Percentiles rank a stretch among this genome's conserved stretches.
Conservation (phyloP, 2,888 invertebrate species). For the Aporophyla nigra region DNA sequence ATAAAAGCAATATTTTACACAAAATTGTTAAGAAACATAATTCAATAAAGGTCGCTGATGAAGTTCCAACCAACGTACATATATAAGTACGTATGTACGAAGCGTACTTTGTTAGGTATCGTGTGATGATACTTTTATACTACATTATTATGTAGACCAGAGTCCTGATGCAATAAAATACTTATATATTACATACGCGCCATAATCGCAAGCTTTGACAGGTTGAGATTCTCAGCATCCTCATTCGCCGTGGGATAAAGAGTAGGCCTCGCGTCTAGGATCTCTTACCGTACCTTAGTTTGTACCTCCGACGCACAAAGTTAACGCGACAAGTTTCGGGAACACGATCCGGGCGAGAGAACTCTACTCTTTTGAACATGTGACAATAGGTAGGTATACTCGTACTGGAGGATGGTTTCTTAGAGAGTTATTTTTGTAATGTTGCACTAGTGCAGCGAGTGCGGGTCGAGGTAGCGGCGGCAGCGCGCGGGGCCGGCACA, state of each 20-base stretch:
- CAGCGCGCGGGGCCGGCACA: background rate
- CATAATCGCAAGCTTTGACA: slow-evolving; percentile 61
- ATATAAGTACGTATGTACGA: slow-evolving; percentile 62
- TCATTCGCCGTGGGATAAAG: slow-evolving; percentile 71
- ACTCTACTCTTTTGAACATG: slow-evolving; percentile 77
- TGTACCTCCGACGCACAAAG: slow-evolving; percentile 52
- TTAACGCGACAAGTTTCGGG: slow-evolving; percentile 47
- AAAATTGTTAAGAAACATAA: slow-evolving; percentile 59
- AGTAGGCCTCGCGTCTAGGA: slow-evolving; percentile 74
- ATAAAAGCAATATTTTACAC: slow-evolving; percentile 78
- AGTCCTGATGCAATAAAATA: slow-evolving; percentile 70
- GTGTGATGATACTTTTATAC: slow-evolving; percentile 69
- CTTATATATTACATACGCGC: slow-evolving; percentile 64
- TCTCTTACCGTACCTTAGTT: slow-evolving; percentile 57
- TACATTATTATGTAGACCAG: slow-evolving; percentile 71
- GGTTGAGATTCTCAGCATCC: slow-evolving; percentile 57
- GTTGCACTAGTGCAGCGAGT: slow-evolving; percentile 74
- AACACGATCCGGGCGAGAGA: slow-evolving; percentile 67
- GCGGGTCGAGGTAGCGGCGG: slow-evolving; percentile 40
- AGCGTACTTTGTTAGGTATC: slow-evolving; percentile 71
- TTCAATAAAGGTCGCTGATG: slow-evolving; percentile 57
- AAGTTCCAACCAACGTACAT: slow-evolving; percentile 63
- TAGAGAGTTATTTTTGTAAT: slow-evolving; percentile 86
- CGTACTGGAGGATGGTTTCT: slow-evolving; percentile 75
- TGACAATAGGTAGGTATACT: slow-evolving; percentile 78